Base-by-base conservation (phyloP, 2,797 vertebrate species). In the Brachymystax lenok region DNA sequence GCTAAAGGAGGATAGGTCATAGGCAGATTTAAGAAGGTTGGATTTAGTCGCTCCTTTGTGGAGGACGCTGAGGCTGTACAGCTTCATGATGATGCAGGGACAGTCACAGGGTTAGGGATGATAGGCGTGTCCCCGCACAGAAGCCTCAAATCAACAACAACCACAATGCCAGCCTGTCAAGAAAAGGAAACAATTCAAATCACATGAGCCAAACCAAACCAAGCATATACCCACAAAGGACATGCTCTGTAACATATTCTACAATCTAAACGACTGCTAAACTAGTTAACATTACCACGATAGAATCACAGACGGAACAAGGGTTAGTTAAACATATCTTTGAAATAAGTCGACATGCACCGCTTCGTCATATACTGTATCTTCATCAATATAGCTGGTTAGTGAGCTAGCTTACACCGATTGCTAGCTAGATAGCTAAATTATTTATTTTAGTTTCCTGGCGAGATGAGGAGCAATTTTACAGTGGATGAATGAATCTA, bases 31-130 rank as follows among this genome's bases (percentile, higher is more conserved):
- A 63, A 99, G 94, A 35, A 99, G 93, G 76, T 93, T 95, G 76
- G 91, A 90, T 88, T 93, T 96, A 73, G 86, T 86, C 0, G 96
- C 92, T 2, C 95, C 95, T 85, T 97, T 98, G 85, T 96, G 91
- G 14, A 95, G 88, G 83, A 99, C 87, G 79, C 97, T 98, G 54
- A 99, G 91, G 86, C 96, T 98, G 93, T 96, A 99, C n/a, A 99
- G 96, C 94, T 95, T 98, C 98, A 99, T 99, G 46, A 51, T 83
- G 87, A 71, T 76, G 71, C 73, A n/a, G 69, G 10, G 40, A 46
- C 40, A 46, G 71, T 73, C 75, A 79, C 33, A 13, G 1, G 59
- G 14, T 63, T 74, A 21, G 3, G 10, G 40, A 46, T 59, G 80
- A 75, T 40, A 13, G 27, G 24, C 64, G 64, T 6, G 10, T 28